Evolutionary conservation across 2,888 invertebrate species (phyloP).

Genomic region (Cheilosia urbana): DNA sequence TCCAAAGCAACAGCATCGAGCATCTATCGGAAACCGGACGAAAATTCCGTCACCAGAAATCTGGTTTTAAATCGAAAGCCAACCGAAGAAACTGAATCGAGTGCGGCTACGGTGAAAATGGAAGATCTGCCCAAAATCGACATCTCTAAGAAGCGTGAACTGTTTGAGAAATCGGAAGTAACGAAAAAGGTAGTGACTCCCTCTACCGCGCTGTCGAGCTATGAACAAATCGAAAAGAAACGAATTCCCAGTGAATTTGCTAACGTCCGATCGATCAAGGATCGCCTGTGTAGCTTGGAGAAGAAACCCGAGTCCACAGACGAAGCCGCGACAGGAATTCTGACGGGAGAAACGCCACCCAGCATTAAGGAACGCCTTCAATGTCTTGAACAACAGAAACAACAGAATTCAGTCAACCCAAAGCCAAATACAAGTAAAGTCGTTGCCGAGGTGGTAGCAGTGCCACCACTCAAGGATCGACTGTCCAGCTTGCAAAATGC

Average conservation of each 20-base stretch:
- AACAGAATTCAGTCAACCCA: constrained; percentile 82
- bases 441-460: constrained; percentile 81
- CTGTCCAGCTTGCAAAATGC: constrained; percentile 82
- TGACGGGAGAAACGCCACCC: constrained; percentile 87
- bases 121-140: constrained; percentile 91
- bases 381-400: constrained; percentile 85
- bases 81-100: constrained; percentile 28
- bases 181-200: constrained; percentile 34
- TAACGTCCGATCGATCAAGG: constrained; percentile 89
- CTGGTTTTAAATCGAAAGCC: constrained; percentile 42
- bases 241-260: constrained; percentile 84
- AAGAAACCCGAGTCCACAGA: constrained; percentile 86
- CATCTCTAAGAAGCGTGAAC: constrained; percentile 91
- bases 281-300: constrained; percentile 88
- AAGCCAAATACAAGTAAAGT: constrained; percentile 78
- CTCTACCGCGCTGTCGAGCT: constrained; percentile 29
- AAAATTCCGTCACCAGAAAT: constrained; percentile 22
- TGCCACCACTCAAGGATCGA: constrained; percentile 83
- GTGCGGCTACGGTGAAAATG: constrained; percentile 77
- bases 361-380: constrained; percentile 87
- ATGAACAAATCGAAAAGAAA: constrained; percentile 76
- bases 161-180: constrained; percentile 88
- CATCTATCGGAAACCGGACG: constrained; percentile 57
- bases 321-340: constrained; percentile 64
- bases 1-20: constrained; percentile 84